phyloP scores from a whole-genome alignment of 2,797 vertebrate species.

The Argentina silus region DNA sequence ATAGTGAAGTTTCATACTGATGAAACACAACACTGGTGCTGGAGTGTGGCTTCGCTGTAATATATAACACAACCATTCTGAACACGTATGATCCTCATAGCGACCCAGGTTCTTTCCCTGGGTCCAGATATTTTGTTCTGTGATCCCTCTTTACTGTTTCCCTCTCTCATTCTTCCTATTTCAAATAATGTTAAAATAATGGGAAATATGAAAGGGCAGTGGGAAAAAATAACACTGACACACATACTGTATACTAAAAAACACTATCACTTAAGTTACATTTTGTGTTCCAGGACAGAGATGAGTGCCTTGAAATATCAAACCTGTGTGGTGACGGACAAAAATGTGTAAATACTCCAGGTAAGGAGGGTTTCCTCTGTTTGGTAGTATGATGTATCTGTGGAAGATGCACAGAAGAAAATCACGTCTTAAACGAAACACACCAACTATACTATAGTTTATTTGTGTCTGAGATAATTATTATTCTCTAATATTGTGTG shows the following conservation, averaged over 20 bases:
- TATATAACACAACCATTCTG: too few relatives aligned
- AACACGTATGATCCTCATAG: too few relatives aligned
- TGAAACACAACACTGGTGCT: neutral
- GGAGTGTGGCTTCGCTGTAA: neutral
- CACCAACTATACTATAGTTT: neutral
- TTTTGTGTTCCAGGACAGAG: constrained; percentile 81
- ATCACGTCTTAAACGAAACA: too few relatives aligned
- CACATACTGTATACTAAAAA: neutral
- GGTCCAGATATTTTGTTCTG: neutral
- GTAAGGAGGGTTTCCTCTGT: constrained; percentile 55
- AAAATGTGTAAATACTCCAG: constrained; percentile 89
- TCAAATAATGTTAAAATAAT: too few relatives aligned
- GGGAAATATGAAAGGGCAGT: neutral
- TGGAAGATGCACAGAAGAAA: too few relatives aligned
- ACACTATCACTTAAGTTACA: neutral
- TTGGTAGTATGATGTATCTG: neutral
- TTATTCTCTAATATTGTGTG: neutral
- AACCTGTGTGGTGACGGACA: constrained; percentile 82
- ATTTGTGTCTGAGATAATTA: neutral
- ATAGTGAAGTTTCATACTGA: too few relatives aligned
- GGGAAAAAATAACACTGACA: too few relatives aligned
- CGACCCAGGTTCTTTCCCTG: too few relatives aligned
- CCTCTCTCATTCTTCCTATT: too few relatives aligned
- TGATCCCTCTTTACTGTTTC: too few relatives aligned
- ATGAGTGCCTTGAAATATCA: constrained; percentile 85